Evolutionary conservation across 2,888 invertebrate genomes (phyloP), one percentile per base, ranked within the genome.

Genomic region (Chironomus tentans): DNA sequence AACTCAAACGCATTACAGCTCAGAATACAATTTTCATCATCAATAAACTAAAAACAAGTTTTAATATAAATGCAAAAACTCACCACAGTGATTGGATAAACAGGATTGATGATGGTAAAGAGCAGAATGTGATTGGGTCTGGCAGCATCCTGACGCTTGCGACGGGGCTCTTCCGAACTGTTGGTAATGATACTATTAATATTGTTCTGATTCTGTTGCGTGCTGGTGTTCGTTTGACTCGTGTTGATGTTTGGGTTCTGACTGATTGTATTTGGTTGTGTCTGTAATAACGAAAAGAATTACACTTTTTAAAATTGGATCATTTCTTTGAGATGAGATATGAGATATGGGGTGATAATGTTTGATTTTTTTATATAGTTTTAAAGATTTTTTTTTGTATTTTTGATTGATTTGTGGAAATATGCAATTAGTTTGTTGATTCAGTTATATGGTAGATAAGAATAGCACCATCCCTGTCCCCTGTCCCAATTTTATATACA

Each of bases 31-130:
- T 24, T n/a, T n/a, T 62, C 28, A 24, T 62, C 21, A 61, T 38
- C 4, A 50, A 74, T 47, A 38, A 38, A 2, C 38, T 10, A 48
- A 70, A 48, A 73, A 22, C 5, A 24, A 28, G 22, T 73, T 22
- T 15, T 69, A 61, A 3, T 50, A 61, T n/a, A 65, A 72, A 46
- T 77, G 5, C 15, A 50, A 18, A 61, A 69, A 93, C 97, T 94
- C 86, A 98, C 97, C 90, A 98, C 98, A 86, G 97, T 98, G 85
- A 99, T 98, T 78, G 98, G 98, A 86, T 98, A 99, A 84, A 97
- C 94, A 78, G 98, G 97, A 86, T 98, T 98, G 85, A 97, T 92
- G 85, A 99, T 93, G 82, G 98, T 98, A 87, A 98, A 95, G 80
- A 98, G 90, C 81, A 99, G 87, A 81, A 99, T 95, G 87, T 97